phyloP scores from a whole-genome alignment of 1,140 invertebrate species.

The Antheraea pernyi region DNA sequence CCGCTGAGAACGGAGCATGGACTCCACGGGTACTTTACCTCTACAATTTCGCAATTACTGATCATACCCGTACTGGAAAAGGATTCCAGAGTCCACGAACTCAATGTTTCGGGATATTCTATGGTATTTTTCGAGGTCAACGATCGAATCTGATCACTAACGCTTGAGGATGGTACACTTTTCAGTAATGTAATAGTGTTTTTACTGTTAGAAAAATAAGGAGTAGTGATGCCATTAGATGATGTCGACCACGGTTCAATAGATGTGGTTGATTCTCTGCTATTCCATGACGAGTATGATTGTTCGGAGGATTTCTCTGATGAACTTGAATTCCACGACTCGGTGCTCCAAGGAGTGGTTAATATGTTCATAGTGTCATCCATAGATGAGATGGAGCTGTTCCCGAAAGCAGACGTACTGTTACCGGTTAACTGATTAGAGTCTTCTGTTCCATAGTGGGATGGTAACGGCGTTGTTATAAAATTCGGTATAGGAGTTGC shows the following conservation, averaged over 20 bases:
- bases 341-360: conserved; percentile 47
- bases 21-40: conserved; percentile 41
- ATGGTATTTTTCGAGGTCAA: neutral
- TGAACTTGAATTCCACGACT: conserved; percentile 31
- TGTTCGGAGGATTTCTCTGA: neutral
- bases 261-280: neutral
- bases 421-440: neutral
- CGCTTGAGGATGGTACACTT: neutral
- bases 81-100: conserved; percentile 46
- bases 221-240: conserved; percentile 23
- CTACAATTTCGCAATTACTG: conserved; percentile 14
- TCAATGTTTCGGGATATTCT: conserved; percentile 24
- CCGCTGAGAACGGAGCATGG: conserved; percentile 31
- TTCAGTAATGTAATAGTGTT: conserved; percentile 26
- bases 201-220: conserved; percentile 20
- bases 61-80: conserved; percentile 34
- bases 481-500: neutral
- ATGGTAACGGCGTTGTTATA: no score
- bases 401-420: conserved; percentile 4
- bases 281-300: no score
- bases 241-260: conserved; percentile 15
- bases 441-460: neutral
- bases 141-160: neutral
- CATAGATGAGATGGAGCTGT: conserved; percentile 7
- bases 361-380: conserved; percentile 53